These are phyloP conservation scores for Tridacna crocea DNA, from an alignment of 2,888 invertebrate genomes.

Conservation along the genomic window DNA sequence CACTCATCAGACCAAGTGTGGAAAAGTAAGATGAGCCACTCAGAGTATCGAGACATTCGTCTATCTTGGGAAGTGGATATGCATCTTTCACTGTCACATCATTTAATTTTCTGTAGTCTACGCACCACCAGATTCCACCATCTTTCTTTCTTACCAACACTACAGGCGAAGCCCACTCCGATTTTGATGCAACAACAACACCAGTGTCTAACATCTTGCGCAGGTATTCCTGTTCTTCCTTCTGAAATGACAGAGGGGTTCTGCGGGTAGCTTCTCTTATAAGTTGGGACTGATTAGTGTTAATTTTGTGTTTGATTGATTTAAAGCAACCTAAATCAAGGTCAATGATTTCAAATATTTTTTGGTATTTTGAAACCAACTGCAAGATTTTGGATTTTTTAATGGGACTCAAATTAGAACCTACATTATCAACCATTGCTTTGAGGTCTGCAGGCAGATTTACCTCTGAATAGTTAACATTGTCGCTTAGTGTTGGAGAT, in stretches of 20 bases:
- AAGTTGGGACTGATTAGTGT: slow-evolving; percentile 23
- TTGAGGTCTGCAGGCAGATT: too few species aligned
- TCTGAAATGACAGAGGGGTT: slow-evolving; percentile 24
- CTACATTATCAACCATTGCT: too few species aligned
- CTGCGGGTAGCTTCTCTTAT: slow-evolving; percentile 27
- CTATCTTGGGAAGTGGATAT: slow-evolving; percentile 31
- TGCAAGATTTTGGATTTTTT: too few species aligned
- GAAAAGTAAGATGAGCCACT: slow-evolving; percentile 26
- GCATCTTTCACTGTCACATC: too few species aligned
- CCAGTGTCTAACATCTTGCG: slow-evolving; percentile 25
- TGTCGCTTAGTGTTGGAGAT: too few species aligned
- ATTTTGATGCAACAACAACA: slow-evolving; percentile 26
- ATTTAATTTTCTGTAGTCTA: slow-evolving; percentile 34
- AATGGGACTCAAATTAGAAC: too few species aligned
- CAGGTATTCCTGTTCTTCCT: slow-evolving; percentile 37
- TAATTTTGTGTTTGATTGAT: slow-evolving; percentile 34
- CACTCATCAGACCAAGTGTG: slow-evolving; percentile 36
- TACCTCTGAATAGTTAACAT: too few species aligned
- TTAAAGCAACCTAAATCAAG: slow-evolving; percentile 28
- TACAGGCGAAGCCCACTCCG: slow-evolving; percentile 29
- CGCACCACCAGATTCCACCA: slow-evolving; percentile 35
- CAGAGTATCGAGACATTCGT: slow-evolving; percentile 39
- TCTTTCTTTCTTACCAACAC: slow-evolving; percentile 41
- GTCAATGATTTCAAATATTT: too few species aligned
- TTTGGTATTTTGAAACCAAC: too few species aligned